Base-by-base conservation (phyloP, 2,888 invertebrate species). In the Tubulanus polymorphus region DNA sequence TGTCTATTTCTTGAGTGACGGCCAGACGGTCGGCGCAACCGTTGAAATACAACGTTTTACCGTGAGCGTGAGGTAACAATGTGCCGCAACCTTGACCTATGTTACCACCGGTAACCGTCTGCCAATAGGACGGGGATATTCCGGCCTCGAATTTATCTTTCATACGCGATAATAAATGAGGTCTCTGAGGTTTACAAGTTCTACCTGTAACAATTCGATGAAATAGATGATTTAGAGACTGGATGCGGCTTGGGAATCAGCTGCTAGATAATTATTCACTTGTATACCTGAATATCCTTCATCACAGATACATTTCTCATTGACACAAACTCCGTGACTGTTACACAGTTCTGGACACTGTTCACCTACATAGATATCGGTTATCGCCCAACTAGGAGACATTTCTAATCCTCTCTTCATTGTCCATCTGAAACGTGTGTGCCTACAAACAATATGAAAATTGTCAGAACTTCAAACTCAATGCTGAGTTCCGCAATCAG, bases 371-470 rank as follows among this genome's bases (percentile, higher is more conserved):
- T 76, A 79, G 12, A 80, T 67, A 56, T 79, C 75, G 64, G 77
- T 78, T 27, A 80, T 62, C 15, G 78, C 75, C 80, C 80, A 80
- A 3, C n/a, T n/a, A n/a, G n/a, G n/a, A n/a, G n/a, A n/a, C n/a
- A n/a, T n/a, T n/a, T n/a, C n/a, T n/a, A n/a, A n/a, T n/a, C n/a
- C n/a, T 1, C 66, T 57, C 25, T 65, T 65, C 57, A 79, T 79
- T 1, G 73, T 64, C 79, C 80, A 80, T 6, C 79, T 70, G 54
- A 80, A 75, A 30, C 78, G 70, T 10, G 78, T 78, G 2, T 71
- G 65, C 49, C 79, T 79, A 63, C 20, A 64, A 57, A 23, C 27
- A 53, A 20, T 26, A 12, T 15, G 10, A 20, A 27, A 12, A 45
- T 45, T 10, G 10, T 45, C 10, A 12, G 15, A 10, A 45, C 10